Percentiles rank a stretch among this genome's conserved stretches.
Evolutionary conservation across 2,113 vertebrate species (phyloP).

Genomic region (Camelus dromedarius): DNA sequence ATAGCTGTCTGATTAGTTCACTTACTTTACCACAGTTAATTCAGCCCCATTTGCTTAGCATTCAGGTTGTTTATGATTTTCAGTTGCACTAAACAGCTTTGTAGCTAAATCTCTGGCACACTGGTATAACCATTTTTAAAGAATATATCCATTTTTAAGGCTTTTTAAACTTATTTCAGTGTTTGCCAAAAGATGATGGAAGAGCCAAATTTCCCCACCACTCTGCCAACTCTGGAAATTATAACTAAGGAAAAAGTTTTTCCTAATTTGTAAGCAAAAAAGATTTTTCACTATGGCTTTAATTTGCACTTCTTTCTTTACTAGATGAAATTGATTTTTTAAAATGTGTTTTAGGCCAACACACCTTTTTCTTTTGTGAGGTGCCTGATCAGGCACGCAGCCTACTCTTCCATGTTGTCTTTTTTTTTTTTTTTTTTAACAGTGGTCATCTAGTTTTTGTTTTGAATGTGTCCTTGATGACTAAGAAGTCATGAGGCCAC

Average conservation of each 20-base stretch:
- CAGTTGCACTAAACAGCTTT: not conserved
- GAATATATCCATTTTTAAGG: not conserved
- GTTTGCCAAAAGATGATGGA: not conserved
- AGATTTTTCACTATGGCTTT: not conserved
- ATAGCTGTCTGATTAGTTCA: not conserved
- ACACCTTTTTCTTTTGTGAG: not conserved
- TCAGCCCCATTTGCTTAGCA: not conserved
- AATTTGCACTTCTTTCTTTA: slow-evolving; percentile 16
- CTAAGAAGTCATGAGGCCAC: not conserved
- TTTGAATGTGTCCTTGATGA: not conserved
- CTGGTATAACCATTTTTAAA: not conserved
- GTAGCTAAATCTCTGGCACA: not conserved
- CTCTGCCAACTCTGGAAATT: not conserved
- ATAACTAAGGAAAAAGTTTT: not conserved
- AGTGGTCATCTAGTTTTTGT: not conserved
- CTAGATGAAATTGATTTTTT: not conserved
- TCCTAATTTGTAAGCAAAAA: not conserved
- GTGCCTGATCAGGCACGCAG: not conserved
- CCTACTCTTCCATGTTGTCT: not conserved
- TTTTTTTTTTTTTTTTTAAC: no score
- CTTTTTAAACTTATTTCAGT: not conserved
- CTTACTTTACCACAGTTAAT: not conserved
- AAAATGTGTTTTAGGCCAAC: not conserved
- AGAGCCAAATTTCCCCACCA: not conserved
- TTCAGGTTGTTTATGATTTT: not conserved